These are phyloP conservation scores for Myioborus miniatus DNA, from an alignment of 2,797 vertebrate species.

Conservation along the genomic window DNA sequence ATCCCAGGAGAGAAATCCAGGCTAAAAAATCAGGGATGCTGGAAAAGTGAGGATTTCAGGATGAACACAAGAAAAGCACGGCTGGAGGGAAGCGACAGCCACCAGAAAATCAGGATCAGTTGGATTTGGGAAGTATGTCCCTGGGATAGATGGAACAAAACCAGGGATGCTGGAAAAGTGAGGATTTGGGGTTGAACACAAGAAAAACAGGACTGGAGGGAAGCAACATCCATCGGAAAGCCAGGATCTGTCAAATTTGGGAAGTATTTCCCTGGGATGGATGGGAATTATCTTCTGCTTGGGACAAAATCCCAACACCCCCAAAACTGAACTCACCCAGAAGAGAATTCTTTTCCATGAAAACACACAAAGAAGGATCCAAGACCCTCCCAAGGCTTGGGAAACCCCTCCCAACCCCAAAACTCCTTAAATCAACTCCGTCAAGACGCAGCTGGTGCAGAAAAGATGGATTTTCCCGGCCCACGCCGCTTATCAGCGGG, in stretches of 20 bases:
- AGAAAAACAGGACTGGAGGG: neutral
- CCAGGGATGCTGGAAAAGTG: neutral
- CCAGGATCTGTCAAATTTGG: neutral
- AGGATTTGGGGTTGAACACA: accelerated
- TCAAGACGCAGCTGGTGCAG: accelerated
- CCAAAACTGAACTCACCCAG: accelerated
- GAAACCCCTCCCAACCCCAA: neutral
- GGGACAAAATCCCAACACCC: neutral
- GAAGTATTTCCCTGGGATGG: neutral
- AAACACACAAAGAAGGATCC: neutral
- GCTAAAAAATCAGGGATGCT: accelerated
- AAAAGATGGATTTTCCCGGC: neutral
- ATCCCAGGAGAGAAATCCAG: accelerated
- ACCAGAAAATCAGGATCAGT: neutral
- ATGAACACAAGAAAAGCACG: neutral
- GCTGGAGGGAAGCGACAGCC: neutral
- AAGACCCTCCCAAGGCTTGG: neutral
- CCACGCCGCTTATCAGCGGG: neutral
- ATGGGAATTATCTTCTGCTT: neutral
- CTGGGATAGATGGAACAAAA: neutral
- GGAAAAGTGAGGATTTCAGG: neutral
- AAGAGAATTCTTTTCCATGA: neutral
- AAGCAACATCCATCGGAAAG: neutral
- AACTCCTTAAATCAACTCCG: neutral
- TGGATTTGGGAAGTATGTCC: neutral